phyloP scores from a whole-genome alignment of 2,888 invertebrate species.

The Anodontia alba region DNA sequence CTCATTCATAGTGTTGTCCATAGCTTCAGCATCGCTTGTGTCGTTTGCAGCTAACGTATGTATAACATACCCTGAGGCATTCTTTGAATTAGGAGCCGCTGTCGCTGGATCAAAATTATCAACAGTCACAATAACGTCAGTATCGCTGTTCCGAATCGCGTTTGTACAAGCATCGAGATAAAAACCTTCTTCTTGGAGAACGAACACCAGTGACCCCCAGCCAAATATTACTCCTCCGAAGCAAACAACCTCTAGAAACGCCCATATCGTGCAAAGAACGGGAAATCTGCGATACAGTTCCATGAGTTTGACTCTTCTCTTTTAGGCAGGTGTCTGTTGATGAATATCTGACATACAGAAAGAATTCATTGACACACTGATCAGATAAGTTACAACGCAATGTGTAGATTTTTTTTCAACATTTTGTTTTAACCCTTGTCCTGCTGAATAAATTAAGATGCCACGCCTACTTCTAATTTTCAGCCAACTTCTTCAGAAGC shows the following conservation, averaged over 20 bases:
- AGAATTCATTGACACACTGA: too few relatives aligned
- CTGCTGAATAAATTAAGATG: too few relatives aligned
- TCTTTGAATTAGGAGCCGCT: not conserved
- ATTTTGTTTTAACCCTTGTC: too few relatives aligned
- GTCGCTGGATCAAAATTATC: not conserved
- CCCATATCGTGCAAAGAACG: slow-evolving; percentile 64
- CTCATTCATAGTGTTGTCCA: not conserved
- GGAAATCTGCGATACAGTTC: slow-evolving; percentile 51
- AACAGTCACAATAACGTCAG: too few relatives aligned
- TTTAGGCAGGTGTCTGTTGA: too few relatives aligned
- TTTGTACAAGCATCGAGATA: slow-evolving; percentile 59
- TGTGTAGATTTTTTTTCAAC: too few relatives aligned
- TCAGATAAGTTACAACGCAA: too few relatives aligned
- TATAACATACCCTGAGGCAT: not conserved
- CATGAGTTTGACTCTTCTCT: too few relatives aligned
- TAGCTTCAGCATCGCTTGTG: too few relatives aligned
- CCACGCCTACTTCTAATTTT: too few relatives aligned
- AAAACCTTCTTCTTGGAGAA: slow-evolving; percentile 72
- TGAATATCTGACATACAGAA: too few relatives aligned
- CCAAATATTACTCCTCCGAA: slow-evolving; percentile 74
- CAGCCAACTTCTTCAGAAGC: too few relatives aligned
- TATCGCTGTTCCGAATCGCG: not conserved
- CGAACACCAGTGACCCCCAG: slow-evolving; percentile 73
- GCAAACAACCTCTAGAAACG: slow-evolving; percentile 67
- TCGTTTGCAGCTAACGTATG: not conserved